Conservation (phyloP, 1,140 invertebrate genomes). For the Leptopilina clavipes region DNA sequence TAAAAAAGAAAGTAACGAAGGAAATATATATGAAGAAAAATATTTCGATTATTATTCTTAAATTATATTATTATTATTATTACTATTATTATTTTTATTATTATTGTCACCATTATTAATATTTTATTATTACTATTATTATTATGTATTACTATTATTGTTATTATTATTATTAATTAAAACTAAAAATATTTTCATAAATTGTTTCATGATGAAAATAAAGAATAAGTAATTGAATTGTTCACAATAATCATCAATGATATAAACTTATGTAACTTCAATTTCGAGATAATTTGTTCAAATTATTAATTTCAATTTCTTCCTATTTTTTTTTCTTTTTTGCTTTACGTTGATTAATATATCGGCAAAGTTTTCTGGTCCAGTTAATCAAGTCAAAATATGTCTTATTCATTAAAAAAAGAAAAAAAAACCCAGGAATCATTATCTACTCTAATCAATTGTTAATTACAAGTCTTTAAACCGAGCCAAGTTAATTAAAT, state of each 20-base stretch:
- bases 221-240: not conserved
- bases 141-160: too few species aligned
- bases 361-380: not conserved
- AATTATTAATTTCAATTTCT: not conserved
- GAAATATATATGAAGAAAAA: too few species aligned
- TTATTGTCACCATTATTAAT: too few species aligned
- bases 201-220: not conserved
- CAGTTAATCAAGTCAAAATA: not conserved
- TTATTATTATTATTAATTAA: not conserved
- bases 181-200: not conserved
- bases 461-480: conserved; percentile 41
- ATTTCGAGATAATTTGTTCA: conserved; percentile 11
- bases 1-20: too few species aligned
- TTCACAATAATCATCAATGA: not conserved
- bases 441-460: conserved; percentile 11
- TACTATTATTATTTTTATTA: too few species aligned
- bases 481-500: conserved; percentile 45
- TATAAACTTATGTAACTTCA: conserved; percentile 2
- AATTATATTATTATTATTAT: too few species aligned
- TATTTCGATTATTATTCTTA: too few species aligned
- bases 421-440: not conserved
- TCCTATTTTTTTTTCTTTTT: not conserved
- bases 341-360: not conserved
- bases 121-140: too few species aligned
- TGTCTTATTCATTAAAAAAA: not conserved